Percentiles rank a stretch among this genome's conserved stretches.
Evolutionary conservation across 2,797 vertebrate genomes (phyloP).

Genomic region (Neomorphus geoffroyi): DNA sequence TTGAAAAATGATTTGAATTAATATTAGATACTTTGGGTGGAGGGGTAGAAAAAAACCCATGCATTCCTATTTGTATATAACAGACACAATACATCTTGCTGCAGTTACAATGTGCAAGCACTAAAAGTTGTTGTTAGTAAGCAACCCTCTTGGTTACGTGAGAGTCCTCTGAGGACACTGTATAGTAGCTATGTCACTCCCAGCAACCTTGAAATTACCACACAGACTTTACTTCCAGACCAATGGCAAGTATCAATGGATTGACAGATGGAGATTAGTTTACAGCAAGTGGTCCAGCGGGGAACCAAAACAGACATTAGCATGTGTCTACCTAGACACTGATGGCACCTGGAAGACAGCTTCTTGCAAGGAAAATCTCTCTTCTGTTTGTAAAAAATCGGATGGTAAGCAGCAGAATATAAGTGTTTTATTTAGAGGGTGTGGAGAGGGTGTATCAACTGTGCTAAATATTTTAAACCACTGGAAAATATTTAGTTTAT

Average conservation of each 20-base stretch:
- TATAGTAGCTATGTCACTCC: not conserved
- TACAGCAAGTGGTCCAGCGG: slow-evolving; percentile 86
- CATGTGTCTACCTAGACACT: slow-evolving; percentile 86
- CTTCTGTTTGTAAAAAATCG: slow-evolving; percentile 88
- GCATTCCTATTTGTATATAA: not conserved
- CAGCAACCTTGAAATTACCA: not conserved
- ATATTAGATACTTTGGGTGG: not conserved
- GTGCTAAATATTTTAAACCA: not conserved
- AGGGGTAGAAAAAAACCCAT: not conserved
- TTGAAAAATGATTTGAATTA: not conserved
- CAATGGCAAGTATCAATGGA: slow-evolving; percentile 84
- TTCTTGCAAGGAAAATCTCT: slow-evolving; percentile 79
- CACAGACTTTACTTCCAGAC: slow-evolving; percentile 77
- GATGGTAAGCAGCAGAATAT: slow-evolving; percentile 73
- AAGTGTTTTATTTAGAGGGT: not conserved
- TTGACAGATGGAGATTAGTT: slow-evolving; percentile 85
- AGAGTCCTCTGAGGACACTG: not conserved
- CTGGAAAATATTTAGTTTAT: not conserved
- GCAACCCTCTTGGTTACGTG: not conserved
- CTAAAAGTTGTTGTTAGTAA: not conserved
- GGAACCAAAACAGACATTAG: slow-evolving; percentile 85
- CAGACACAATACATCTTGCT: not conserved
- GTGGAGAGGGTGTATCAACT: not conserved
- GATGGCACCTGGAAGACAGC: slow-evolving; percentile 89
- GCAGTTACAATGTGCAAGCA: not conserved